Evolutionary conservation across 2,113 vertebrate species (phyloP).

Genomic region (Barnardius zonarius): DNA sequence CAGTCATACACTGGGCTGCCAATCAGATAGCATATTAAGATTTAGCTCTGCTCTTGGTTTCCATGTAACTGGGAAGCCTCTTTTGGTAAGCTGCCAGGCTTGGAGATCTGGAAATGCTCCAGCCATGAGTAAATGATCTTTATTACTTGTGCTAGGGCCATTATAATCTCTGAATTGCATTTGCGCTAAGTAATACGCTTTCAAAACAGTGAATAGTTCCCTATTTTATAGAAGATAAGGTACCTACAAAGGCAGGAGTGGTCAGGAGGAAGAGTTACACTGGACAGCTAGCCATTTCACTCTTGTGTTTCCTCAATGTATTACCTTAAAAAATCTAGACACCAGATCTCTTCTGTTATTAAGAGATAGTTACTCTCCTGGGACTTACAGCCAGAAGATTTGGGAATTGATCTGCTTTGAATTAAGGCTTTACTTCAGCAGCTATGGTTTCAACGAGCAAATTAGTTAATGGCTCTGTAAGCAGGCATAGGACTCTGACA

Average conservation of each 20-base stretch:
- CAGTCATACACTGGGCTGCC: neutral
- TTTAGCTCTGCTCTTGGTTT: neutral
- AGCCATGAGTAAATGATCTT: neutral
- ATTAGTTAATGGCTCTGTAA: constrained; percentile 2
- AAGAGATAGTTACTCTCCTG: neutral
- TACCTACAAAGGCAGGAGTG: neutral
- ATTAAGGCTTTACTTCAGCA: neutral
- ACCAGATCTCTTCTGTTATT: neutral
- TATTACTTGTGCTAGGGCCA: neutral
- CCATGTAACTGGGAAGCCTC: neutral
- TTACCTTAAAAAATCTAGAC: neutral
- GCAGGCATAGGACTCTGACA: neutral
- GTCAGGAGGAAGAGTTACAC: neutral
- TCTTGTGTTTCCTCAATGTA: neutral
- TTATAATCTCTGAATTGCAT: neutral
- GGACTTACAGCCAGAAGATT: neutral
- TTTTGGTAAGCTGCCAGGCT: neutral
- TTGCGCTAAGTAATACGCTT: neutral
- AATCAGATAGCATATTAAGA: neutral
- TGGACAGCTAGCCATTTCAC: neutral
- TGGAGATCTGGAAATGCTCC: neutral
- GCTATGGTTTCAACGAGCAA: neutral
- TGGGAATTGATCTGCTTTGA: neutral
- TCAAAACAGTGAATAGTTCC: neutral
- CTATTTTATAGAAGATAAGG: neutral